These are phyloP conservation scores for Apostichopus californicus DNA, from an alignment of 35 echinoderm and acorn worm genomes.

Conservation along the genomic window DNA sequence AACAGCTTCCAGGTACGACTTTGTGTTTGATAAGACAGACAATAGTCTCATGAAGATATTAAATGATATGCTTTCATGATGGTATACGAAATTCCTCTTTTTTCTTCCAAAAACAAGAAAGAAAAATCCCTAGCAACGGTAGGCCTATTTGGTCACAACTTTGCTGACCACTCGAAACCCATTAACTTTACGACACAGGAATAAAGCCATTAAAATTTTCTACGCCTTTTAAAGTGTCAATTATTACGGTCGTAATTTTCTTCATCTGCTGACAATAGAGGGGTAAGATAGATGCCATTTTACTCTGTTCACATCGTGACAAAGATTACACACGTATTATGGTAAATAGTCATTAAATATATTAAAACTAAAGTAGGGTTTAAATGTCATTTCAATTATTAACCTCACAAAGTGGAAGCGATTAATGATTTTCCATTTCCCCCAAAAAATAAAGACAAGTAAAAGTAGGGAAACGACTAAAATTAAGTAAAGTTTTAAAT, in stretches of 20 bases:
- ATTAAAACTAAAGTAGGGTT: background rate
- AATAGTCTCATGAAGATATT: background rate
- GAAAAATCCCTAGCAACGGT: background rate
- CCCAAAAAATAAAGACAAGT: no score
- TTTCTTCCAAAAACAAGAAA: background rate
- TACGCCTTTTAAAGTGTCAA: conserved; percentile 1
- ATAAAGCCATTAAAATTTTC: background rate
- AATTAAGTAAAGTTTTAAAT: no score
- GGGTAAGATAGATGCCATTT: background rate
- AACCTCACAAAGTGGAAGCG: background rate
- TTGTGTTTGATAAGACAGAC: no score
- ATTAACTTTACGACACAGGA: background rate
- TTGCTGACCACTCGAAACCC: conserved; percentile 11
- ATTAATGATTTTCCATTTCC: no score
- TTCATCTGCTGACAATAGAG: background rate
- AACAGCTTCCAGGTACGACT: no score
- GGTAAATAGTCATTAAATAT: no score
- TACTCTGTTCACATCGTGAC: background rate
- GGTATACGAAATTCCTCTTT: background rate
- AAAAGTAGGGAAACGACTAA: no score
- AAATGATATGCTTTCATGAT: background rate
- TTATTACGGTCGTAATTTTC: background rate
- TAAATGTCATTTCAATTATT: background rate
- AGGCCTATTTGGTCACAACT: background rate
- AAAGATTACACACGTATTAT: no score